These are phyloP conservation scores for Homarus americanus DNA, from an alignment of 1,140 invertebrate genomes.

Conservation along the genomic window DNA sequence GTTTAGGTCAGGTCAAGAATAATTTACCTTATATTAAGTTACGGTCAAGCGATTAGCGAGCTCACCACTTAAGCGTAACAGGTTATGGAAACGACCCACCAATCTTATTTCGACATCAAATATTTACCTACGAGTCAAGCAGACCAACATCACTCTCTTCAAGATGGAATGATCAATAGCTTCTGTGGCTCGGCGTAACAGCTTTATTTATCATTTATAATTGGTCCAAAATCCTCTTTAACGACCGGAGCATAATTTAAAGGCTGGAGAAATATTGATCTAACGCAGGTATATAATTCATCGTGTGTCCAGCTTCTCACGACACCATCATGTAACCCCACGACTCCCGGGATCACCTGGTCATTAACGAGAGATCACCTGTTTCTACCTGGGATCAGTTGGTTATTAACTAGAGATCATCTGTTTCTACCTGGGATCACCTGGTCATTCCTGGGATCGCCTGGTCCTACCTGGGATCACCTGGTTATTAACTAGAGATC, in stretches of 20 bases:
- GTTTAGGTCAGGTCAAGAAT: no score
- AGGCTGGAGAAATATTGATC: slow-evolving; percentile 29
- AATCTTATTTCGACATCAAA: no score
- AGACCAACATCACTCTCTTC: no score
- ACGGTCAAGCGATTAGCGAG: no score
- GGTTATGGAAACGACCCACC: no score
- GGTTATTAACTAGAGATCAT: not conserved
- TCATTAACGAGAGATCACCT: slow-evolving; percentile 15
- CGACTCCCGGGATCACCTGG: slow-evolving; percentile 17
- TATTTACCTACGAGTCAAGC: no score
- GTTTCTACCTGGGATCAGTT: slow-evolving; percentile 23
- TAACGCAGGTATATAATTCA: slow-evolving; percentile 34
- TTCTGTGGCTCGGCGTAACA: not conserved
- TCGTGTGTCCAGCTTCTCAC: slow-evolving; percentile 18
- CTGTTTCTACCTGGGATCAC: slow-evolving; percentile 21
- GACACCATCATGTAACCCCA: slow-evolving; percentile 35
- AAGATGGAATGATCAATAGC: not conserved
- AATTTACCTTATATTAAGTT: no score
- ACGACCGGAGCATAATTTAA: slow-evolving; percentile 1
- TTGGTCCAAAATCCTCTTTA: not conserved
- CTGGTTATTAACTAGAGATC: slow-evolving; percentile 22
- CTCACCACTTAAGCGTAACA: no score
- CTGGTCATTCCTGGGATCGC: slow-evolving; percentile 12
- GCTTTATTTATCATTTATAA: not conserved
- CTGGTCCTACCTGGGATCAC: slow-evolving; percentile 12